These are phyloP conservation scores for Cyanistes caeruleus DNA, from an alignment of 2,113 vertebrate genomes.

Conservation along the genomic window DNA sequence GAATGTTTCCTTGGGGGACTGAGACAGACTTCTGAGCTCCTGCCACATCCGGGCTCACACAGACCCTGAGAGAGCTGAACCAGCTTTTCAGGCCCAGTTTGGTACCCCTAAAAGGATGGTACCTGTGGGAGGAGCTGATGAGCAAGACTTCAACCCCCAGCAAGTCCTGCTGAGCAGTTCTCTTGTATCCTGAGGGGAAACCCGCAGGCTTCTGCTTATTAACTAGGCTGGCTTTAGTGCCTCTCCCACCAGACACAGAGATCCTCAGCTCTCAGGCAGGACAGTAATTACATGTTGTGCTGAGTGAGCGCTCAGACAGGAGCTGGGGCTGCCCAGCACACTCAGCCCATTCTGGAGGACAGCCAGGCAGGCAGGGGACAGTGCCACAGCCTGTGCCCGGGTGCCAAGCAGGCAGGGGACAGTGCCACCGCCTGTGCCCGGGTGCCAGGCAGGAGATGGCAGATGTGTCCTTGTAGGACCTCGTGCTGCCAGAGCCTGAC, in stretches of 20 bases:
- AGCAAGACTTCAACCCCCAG: neutral
- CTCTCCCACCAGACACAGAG: neutral
- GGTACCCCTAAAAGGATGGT: neutral
- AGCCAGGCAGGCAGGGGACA: neutral
- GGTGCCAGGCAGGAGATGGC: neutral
- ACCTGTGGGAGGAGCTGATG: neutral
- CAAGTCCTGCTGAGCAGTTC: neutral
- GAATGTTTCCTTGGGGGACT: accelerated
- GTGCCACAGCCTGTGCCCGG: neutral
- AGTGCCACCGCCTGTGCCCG: too few relatives aligned
- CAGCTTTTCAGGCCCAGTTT: neutral
- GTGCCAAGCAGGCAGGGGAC: too few relatives aligned
- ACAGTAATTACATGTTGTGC: neutral
- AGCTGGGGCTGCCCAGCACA: neutral
- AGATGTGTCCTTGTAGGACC: neutral
- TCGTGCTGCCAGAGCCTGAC: accelerated
- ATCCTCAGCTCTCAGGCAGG: neutral
- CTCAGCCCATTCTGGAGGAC: accelerated
- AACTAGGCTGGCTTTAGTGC: neutral
- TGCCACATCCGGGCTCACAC: neutral
- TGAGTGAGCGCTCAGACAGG: neutral
- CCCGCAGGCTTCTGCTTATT: neutral
- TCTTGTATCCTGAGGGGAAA: neutral
- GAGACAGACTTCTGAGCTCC: neutral
- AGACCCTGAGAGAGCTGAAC: neutral